Evolutionary conservation across 2,797 vertebrate species (phyloP).

Genomic region (Arrhamphus sclerolepis): DNA sequence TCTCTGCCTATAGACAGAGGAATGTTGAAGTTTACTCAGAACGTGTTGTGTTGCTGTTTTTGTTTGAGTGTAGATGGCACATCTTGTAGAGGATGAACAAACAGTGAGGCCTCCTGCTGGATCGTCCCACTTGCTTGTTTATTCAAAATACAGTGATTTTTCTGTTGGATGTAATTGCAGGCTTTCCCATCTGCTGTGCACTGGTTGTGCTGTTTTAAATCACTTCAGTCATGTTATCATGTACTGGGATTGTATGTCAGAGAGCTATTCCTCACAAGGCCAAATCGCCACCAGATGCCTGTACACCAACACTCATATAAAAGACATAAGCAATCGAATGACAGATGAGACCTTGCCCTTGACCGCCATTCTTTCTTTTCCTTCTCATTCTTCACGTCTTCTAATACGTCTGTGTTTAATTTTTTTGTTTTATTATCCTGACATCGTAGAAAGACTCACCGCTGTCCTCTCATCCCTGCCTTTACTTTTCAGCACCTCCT

Average conservation of each 20-base stretch:
- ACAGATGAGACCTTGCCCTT: constrained; percentile 45
- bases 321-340: constrained; percentile 45
- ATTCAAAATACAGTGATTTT: constrained; percentile 20
- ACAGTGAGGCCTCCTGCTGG: constrained; percentile 27
- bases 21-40: constrained; percentile 56
- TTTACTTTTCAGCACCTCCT: too few species aligned
- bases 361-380: constrained; percentile 1
- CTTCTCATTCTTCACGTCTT: constrained; percentile 11
- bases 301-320: constrained; percentile 42
- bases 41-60: constrained; percentile 28
- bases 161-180: constrained; percentile 32
- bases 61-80: constrained; percentile 21
- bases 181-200: constrained; percentile 20
- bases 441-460: background rate
- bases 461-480: background rate
- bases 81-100: constrained; percentile 26
- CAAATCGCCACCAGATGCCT: constrained; percentile 54
- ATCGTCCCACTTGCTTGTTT: constrained; percentile 4
- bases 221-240: constrained; percentile 51
- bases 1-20: constrained; percentile 34
- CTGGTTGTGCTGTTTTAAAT: constrained; percentile 48
- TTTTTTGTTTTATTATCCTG: constrained; percentile 7
- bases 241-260: constrained; percentile 41
- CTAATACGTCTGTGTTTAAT: background rate
- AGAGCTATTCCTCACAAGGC: constrained; percentile 47